phyloP scores from a whole-genome alignment of 2,113 vertebrate genomes.

The Corythaixoides concolor region DNA sequence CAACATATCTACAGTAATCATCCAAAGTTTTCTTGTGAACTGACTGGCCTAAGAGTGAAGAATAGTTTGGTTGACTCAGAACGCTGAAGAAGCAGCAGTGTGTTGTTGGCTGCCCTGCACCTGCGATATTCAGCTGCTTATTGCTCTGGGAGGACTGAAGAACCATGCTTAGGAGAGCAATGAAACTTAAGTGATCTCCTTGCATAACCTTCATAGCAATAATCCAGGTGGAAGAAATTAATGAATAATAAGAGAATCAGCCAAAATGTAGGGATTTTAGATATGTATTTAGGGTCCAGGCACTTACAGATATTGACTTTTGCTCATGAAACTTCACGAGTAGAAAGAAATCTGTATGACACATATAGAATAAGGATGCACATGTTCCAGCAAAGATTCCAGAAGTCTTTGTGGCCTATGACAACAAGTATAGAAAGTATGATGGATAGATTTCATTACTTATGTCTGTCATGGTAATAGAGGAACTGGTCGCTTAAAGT shows the following conservation, averaged over 20 bases:
- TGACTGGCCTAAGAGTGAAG: not conserved
- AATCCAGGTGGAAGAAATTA: not conserved
- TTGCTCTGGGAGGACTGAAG: not conserved
- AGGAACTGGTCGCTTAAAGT: not conserved
- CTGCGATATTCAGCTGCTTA: not conserved
- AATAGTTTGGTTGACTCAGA: not conserved
- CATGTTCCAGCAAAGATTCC: not conserved
- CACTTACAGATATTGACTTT: not conserved
- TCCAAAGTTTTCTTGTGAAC: not conserved
- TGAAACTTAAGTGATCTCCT: not conserved
- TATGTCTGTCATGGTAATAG: not conserved
- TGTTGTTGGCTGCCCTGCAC: not conserved
- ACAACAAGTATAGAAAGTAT: not conserved
- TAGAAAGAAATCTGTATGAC: not conserved
- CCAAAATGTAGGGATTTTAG: not conserved
- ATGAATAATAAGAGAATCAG: not conserved
- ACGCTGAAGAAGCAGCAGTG: not conserved
- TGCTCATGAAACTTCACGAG: not conserved
- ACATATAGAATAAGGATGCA: not conserved
- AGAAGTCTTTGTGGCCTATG: not conserved
- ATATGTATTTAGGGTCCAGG: not conserved
- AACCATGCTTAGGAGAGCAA: not conserved
- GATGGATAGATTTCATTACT: not conserved
- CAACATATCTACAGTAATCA: not conserved
- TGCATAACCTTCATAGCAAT: not conserved